phyloP scores from a whole-genome alignment of 53 echinoderm and acorn worm genomes.

The Hippasteria phrygiana region DNA sequence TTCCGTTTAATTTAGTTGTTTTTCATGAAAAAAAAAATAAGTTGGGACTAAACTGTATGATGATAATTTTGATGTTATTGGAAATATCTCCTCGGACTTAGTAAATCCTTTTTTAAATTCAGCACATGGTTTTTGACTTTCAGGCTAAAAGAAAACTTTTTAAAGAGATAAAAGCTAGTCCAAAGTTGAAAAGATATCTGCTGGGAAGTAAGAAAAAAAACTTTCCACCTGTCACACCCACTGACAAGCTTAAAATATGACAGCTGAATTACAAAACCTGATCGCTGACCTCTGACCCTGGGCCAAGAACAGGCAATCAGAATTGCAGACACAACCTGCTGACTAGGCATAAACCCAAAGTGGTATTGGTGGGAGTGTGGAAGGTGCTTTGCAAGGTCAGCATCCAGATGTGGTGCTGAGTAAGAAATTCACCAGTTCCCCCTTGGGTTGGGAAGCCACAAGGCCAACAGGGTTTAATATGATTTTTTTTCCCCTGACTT shows the following conservation, averaged over 20 bases:
- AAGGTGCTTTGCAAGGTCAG: conserved; percentile 32
- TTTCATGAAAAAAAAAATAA: too few species aligned
- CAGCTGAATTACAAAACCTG: not conserved
- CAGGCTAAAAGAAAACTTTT: too few species aligned
- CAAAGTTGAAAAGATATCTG: too few species aligned
- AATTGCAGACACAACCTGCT: conserved; percentile 9
- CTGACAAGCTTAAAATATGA: not conserved
- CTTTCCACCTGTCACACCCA: not conserved
- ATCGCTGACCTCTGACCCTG: conserved; percentile 19
- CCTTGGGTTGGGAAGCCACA: conserved; percentile 38
- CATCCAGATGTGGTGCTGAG: conserved; percentile 11
- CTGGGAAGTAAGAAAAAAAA: not conserved
- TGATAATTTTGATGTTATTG: too few species aligned
- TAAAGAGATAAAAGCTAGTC: too few species aligned
- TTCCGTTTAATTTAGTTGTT: too few species aligned
- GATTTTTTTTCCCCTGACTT: too few species aligned
- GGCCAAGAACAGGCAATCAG: conserved; percentile 15
- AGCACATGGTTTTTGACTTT: too few species aligned
- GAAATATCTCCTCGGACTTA: too few species aligned
- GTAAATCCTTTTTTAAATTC: too few species aligned
- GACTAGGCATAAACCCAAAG: conserved; percentile 17
- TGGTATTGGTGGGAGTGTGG: not conserved
- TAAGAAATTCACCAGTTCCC: not conserved
- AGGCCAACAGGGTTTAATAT: too few species aligned
- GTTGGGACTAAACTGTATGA: too few species aligned